Percentiles rank a stretch among this genome's conserved stretches.
These are phyloP conservation scores for Eublepharis macularius DNA, from an alignment of 2,113 vertebrate species.

Conservation along the genomic window DNA sequence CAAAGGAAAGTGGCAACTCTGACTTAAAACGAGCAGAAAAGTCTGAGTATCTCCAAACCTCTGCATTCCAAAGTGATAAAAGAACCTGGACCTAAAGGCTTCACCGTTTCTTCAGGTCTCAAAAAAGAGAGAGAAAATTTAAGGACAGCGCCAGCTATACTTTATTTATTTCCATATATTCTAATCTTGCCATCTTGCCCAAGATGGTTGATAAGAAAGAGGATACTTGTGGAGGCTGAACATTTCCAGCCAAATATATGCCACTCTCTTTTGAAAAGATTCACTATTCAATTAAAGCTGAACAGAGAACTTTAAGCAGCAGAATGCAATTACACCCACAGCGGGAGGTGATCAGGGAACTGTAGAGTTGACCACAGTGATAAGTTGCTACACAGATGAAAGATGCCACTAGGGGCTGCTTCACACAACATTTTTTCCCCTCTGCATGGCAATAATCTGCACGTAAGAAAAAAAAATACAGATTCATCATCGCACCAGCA, in stretches of 20 bases:
- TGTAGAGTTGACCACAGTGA: background rate
- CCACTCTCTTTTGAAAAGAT: background rate
- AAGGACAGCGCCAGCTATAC: background rate
- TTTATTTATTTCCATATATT: background rate
- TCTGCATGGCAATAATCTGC: background rate
- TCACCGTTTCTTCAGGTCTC: background rate
- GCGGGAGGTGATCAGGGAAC: background rate
- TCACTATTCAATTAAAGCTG: background rate
- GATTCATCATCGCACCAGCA: background rate
- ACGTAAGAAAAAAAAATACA: background rate
- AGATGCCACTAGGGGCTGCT: background rate
- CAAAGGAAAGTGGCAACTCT: background rate
- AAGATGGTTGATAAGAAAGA: background rate
- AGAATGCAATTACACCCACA: background rate
- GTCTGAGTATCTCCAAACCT: background rate
- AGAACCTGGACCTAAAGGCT: background rate
- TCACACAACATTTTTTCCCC: background rate
- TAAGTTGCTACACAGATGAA: background rate
- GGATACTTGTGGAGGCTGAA: background rate
- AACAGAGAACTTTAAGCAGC: background rate
- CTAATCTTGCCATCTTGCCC: background rate
- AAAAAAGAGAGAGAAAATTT: background rate
- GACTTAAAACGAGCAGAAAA: background rate
- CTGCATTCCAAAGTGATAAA: background rate
- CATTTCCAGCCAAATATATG: background rate